Conservation (phyloP, 2,113 vertebrate genomes). For the Caranx ignobilis region DNA sequence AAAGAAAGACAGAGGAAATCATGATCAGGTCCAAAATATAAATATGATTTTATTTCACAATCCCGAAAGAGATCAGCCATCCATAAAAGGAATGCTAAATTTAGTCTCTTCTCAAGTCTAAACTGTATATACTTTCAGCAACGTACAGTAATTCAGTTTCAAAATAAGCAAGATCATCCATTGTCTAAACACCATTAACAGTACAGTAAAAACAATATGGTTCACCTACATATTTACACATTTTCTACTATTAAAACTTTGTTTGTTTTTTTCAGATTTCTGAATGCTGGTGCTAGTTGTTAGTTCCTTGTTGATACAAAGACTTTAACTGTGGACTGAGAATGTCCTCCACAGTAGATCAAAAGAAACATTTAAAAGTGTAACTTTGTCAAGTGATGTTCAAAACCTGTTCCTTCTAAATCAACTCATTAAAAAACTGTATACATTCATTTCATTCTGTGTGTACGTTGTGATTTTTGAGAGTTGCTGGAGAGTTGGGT, state of each 20-base stretch:
- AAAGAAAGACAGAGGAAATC: constrained; percentile 43
- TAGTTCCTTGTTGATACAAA: constrained; percentile 72
- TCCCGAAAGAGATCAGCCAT: constrained; percentile 80
- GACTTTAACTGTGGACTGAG: constrained; percentile 52
- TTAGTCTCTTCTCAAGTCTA: constrained; percentile 80
- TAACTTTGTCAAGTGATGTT: constrained; percentile 35
- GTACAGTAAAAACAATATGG: constrained; percentile 82
- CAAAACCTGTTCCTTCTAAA: constrained; percentile 37
- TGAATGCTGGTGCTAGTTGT: constrained; percentile 81
- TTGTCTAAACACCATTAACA: constrained; percentile 80
- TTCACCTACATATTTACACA: constrained; percentile 82
- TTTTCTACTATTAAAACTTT: constrained; percentile 66
- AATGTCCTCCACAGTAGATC: constrained; percentile 36
- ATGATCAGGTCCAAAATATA: constrained; percentile 84
- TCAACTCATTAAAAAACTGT: constrained; percentile 57
- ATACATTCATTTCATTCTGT: constrained; percentile 78
- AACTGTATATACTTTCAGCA: constrained; percentile 80
- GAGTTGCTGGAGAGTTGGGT: constrained; percentile 35
- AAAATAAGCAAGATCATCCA: constrained; percentile 80
- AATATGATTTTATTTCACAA: constrained; percentile 87
- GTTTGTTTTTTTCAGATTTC: constrained; percentile 45
- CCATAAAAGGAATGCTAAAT: constrained; percentile 81
- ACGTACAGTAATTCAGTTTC: constrained; percentile 82
- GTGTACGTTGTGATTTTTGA: constrained; percentile 46
- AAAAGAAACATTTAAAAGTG: constrained; percentile 56